Evolutionary conservation across 2,888 invertebrate genomes (phyloP).

Genomic region (Plagiodera versicolora): DNA sequence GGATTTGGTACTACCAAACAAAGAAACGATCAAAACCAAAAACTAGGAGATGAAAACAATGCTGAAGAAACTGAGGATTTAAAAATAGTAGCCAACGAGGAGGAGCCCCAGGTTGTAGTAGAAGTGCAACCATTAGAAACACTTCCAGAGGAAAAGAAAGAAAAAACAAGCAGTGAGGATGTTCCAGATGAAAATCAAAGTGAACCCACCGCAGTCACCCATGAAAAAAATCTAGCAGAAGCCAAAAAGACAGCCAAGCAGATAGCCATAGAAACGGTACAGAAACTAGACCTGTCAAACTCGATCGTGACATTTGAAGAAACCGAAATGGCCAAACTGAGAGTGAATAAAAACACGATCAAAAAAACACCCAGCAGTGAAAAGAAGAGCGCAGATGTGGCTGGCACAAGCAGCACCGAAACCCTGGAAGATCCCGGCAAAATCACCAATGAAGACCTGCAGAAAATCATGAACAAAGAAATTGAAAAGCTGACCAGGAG

Average conservation of each 20-base stretch:
- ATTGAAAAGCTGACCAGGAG: conserved; percentile 12
- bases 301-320: conserved; percentile 25
- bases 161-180: not conserved
- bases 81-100: too few species aligned
- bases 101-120: too few species aligned
- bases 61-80: not conserved
- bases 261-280: conserved; percentile 16
- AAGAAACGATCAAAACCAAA: not conserved
- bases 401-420: not conserved
- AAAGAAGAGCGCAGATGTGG: not conserved
- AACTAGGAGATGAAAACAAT: not conserved
- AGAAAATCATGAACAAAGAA: conserved; percentile 18
- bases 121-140: too few species aligned
- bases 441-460: conserved; percentile 11
- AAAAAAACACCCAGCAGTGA: not conserved
- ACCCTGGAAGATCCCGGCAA: not conserved
- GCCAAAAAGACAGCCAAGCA: conserved; percentile 3
- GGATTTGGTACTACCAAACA: not conserved
- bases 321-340: not conserved
- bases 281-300: conserved; percentile 11
- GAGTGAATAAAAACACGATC: not conserved
- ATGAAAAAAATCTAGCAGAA: not conserved
- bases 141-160: too few species aligned
- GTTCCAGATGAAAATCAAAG: not conserved
- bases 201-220: not conserved